Evolutionary conservation across 2,797 vertebrate genomes (phyloP), one percentile per base, ranked within the genome.

Genomic region (Paguma larvata): DNA sequence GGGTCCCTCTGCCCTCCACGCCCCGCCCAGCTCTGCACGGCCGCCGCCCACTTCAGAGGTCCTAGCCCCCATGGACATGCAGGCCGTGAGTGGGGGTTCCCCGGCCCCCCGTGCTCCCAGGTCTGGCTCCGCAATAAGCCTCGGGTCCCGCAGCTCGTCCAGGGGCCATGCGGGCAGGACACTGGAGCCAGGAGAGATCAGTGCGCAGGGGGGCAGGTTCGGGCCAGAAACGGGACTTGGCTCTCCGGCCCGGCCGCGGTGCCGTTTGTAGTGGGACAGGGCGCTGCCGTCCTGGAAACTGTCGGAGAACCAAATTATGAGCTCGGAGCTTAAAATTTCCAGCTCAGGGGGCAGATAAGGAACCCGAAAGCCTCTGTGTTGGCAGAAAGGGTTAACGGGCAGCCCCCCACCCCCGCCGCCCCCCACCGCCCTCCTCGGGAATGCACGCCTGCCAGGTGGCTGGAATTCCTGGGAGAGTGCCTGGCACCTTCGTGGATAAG

Each of bases 1-100:
- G 0, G 62, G n/a, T 38, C 27, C n/a, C 19, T 1, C 1, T 4
- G 15, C 30, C 11, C 16, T 27, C 6, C 23, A 3, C 0, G 7
- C 25, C 46, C 46, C 6, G 8, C 0, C 32, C 41, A 30, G 41
- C 21, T 11, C 38, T 0, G 19, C 30, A 16, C 1, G 13, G 70
- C 41, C 25, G 1, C 23, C 1, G 10, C 27, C 9, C 9, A 8
- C 18, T 8, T 18, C 30, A 13, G 38, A 15, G 70, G 34, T 18
- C 65, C 38, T 32, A 14, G 78, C 27, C 4, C 30, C 38, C 32
- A 34, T 21, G 38, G 67, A 15, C 4, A 2, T 0, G 1, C 7
- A 16, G 34, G 48, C 41, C 53, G 3, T 0, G 11, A 14, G 11
- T 34, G 23, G 70, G 30, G 63, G 6, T 3, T 30, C 25, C 44